Conservation (phyloP, 2,113 vertebrate genomes). For the Pseudopipra pipra region DNA sequence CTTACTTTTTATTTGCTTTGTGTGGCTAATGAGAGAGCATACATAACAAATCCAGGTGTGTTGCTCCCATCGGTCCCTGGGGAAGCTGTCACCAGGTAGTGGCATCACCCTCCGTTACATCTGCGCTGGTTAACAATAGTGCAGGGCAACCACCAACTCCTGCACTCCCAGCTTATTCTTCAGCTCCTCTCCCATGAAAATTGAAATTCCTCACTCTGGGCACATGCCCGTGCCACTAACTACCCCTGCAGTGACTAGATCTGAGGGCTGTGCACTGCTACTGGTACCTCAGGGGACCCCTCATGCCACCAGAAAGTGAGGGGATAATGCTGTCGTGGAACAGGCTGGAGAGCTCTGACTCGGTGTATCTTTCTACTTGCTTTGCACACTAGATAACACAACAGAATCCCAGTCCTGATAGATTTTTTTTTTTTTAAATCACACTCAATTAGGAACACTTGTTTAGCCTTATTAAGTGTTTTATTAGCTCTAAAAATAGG, state of each 20-base stretch:
- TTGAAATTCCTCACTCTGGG: background rate
- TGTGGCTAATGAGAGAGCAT: background rate
- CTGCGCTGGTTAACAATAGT: constrained; percentile 26
- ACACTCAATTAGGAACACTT: background rate
- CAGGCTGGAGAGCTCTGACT: background rate
- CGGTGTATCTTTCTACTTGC: background rate
- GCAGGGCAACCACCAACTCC: background rate
- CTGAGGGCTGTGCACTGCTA: background rate
- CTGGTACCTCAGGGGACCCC: background rate
- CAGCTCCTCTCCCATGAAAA: background rate
- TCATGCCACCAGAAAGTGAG: background rate
- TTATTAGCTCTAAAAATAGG: constrained; percentile 61
- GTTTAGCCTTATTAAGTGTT: constrained; percentile 44
- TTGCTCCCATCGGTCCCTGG: constrained; percentile 26
- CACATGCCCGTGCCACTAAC: fast-evolving
- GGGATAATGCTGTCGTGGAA: background rate
- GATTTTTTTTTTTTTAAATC: background rate
- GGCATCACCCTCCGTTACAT: constrained; percentile 33
- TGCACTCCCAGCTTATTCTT: background rate
- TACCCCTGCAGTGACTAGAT: background rate
- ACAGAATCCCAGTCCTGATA: background rate
- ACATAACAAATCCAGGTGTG: background rate
- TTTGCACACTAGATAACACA: background rate
- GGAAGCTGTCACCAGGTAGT: background rate
- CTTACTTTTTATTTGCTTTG: constrained; percentile 51